Base-by-base conservation (phyloP, 2,113 vertebrate species). In the Vimba vimba region DNA sequence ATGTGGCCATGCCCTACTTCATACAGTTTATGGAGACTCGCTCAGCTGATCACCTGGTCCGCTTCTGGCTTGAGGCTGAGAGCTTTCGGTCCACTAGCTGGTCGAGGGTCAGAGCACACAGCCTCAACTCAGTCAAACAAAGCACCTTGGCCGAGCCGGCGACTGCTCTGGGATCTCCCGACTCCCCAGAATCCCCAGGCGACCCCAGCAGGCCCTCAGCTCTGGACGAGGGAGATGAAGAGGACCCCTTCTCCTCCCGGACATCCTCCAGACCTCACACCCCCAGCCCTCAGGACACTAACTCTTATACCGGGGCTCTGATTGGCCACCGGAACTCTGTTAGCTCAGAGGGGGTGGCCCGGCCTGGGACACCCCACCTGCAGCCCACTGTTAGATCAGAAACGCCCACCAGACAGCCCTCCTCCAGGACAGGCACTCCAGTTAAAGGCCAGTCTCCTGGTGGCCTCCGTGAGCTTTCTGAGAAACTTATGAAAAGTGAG, bases 401-500 rank as follows among this genome's bases (percentile, higher is more conserved):
- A 69, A 94, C 93, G 1, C 94, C 92, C 30, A 66, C n/a, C 89
- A 92, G 88, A 83, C 96, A 94, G 89, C 86, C 94, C 12, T 90
- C 95, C 87, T 96, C 96, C 92, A 96, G 90, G 93, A 94, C 95
- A 4, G 93, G 93, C 4, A 93, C 95, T 30, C 95, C 97, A 57
- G 93, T 89, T 55, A 96, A 96, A 92, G 93, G 91, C 88, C 97
- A 93, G 90, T 87, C 95, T 0, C 94, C 93, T 90, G 95, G 94
- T 91, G 95, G 94, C 85, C 93, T 98, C 73, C 93, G 92, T 86
- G 97, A 97, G 85, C 91, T 99, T 87, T 98, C 97, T 6, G 96
- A 95, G 91, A 97, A 96, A 88, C 95, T 99, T 86, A 98, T 99
- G 97, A 99, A 97, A 95, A 97, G 98, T 99, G 94, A 97, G 98